A percentile compares a stretch with the other conserved stretches of the same genome.
These are phyloP conservation scores for Lucifuga dentata DNA, from an alignment of 2,113 vertebrate species.

Conservation along the genomic window DNA sequence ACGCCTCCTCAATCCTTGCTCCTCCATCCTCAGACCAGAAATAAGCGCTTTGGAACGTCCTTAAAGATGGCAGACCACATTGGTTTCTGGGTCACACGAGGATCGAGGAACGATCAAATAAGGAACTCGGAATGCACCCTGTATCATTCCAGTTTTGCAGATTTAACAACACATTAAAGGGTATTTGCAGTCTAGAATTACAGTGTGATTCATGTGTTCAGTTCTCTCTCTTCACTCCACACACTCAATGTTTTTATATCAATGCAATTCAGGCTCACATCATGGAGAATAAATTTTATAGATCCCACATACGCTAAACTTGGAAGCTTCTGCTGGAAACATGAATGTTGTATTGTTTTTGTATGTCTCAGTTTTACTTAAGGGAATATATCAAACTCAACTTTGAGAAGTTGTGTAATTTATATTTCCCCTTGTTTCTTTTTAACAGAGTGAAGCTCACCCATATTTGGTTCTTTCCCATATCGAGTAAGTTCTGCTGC, in stretches of 20 bases:
- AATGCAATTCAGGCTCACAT: neutral
- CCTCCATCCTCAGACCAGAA: no score
- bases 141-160: no score
- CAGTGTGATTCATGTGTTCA: neutral
- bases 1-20: no score
- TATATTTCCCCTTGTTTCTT: slow-evolving; percentile 14
- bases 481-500: slow-evolving; percentile 86
- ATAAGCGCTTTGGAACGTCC: no score
- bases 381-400: neutral
- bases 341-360: neutral
- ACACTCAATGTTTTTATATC: neutral
- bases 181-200: no score
- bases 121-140: no score
- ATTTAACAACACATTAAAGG: no score
- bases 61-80: no score
- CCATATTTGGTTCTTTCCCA: slow-evolving; percentile 86
- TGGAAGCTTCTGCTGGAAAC: neutral
- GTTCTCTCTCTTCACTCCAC: neutral
- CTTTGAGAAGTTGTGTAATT: neutral
- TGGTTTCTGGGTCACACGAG: no score
- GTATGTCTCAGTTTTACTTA: neutral
- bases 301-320: neutral
- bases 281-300: neutral
- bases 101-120: no score
- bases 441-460: slow-evolving; percentile 75